Evolutionary conservation across 2,113 vertebrate species (phyloP).

Genomic region (Mobula birostris): DNA sequence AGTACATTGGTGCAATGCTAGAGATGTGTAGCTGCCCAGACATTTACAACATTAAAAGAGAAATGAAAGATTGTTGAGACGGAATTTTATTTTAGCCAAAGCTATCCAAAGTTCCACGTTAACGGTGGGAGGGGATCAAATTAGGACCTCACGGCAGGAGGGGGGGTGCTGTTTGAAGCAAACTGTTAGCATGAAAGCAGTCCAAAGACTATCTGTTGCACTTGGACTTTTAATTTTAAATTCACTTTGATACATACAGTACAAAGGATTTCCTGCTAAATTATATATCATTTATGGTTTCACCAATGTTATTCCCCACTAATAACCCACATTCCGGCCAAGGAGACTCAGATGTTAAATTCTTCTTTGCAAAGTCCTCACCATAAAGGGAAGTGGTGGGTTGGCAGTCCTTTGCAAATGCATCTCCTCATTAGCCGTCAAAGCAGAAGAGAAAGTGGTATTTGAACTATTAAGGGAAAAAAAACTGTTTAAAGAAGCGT

Average conservation of each 20-base stretch:
- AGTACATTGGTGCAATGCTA: too few relatives aligned
- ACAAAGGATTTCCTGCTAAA: slow-evolving; percentile 28
- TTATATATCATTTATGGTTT: slow-evolving; percentile 20
- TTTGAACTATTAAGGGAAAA: neutral
- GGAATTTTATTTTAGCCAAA: slow-evolving; percentile 13
- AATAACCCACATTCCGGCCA: slow-evolving; percentile 15
- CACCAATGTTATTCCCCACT: neutral
- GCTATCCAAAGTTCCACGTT: neutral
- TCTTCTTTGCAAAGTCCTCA: neutral
- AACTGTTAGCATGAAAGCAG: slow-evolving; percentile 3
- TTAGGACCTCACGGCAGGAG: neutral
- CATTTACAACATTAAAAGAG: neutral
- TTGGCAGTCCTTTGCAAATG: neutral
- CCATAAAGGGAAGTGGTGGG: neutral
- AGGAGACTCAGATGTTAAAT: slow-evolving; percentile 7
- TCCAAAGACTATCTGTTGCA: neutral
- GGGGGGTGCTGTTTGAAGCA: neutral
- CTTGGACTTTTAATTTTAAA: slow-evolving; percentile 3
- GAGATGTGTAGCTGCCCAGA: neutral
- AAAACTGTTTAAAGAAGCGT: neutral
- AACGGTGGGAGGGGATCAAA: slow-evolving; percentile 6
- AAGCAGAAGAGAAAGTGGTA: too few relatives aligned
- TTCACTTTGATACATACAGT: slow-evolving; percentile 10
- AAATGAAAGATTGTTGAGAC: neutral
- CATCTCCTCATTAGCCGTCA: neutral